Conservation (phyloP, 2,888 invertebrate species). For the Mylabris sibirica region DNA sequence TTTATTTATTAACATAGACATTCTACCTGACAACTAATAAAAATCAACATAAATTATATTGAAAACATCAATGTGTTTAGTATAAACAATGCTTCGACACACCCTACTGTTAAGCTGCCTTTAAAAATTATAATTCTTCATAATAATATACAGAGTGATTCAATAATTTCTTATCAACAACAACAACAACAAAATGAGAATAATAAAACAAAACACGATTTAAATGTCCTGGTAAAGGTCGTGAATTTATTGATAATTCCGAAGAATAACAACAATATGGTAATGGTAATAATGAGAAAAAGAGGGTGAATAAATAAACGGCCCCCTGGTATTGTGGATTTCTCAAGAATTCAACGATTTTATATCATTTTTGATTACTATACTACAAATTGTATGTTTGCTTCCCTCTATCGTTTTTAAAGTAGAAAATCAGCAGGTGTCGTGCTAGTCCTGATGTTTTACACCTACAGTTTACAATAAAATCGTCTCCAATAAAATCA, state of each 20-base stretch:
- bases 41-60: constrained; percentile 8
- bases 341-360: constrained; percentile 2
- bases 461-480: constrained; percentile 56
- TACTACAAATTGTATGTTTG: background rate
- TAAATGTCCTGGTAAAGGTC: background rate
- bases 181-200: too few relatives aligned
- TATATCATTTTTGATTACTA: constrained; percentile 10
- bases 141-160: background rate
- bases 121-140: background rate
- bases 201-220: background rate
- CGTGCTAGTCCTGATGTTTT: constrained; percentile 52
- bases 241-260: too few relatives aligned
- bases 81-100: background rate
- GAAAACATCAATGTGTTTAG: background rate
- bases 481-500: constrained; percentile 55
- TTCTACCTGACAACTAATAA: constrained; percentile 6
- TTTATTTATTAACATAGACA: constrained; percentile 4
- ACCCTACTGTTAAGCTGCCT: background rate
- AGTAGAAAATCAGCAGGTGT: constrained; percentile 45
- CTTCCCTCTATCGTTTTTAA: background rate
- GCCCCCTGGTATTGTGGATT: constrained; percentile 4
- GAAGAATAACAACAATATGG: background rate
- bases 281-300: background rate
- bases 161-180: background rate
- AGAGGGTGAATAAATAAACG: background rate